These are phyloP conservation scores for Tolmerus cingulatus DNA, from an alignment of 2,888 invertebrate genomes.

Conservation along the genomic window DNA sequence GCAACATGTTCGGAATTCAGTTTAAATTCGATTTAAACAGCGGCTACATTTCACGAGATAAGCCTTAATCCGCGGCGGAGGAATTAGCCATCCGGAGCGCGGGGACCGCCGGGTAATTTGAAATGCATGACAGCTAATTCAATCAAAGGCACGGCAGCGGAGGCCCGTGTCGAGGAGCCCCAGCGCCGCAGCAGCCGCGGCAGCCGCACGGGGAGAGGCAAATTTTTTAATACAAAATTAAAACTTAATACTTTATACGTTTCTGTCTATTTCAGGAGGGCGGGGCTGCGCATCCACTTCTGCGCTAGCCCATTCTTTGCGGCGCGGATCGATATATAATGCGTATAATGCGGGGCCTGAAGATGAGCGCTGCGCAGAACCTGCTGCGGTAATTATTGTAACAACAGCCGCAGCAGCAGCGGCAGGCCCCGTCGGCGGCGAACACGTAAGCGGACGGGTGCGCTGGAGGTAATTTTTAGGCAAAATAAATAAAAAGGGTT, in stretches of 20 bases:
- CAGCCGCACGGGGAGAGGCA: not conserved
- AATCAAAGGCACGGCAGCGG: constrained; percentile 1
- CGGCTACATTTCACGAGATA: constrained; percentile 5
- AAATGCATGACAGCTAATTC: constrained; percentile 39
- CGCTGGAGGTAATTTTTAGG: constrained; percentile 34
- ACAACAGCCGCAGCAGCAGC: not conserved
- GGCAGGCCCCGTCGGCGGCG: not conserved
- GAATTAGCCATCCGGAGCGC: constrained; percentile 1
- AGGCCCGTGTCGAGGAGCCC: not conserved
- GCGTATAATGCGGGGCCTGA: not conserved
- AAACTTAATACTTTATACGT: constrained; percentile 25
- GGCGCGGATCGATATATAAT: constrained; percentile 9
- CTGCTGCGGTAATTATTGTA: constrained; percentile 40
- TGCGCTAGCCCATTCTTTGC: not conserved
- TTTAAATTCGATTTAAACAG: constrained; percentile 16
- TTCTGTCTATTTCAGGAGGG: constrained; percentile 37
- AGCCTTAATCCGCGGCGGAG: constrained; percentile 7
- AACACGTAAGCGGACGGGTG: constrained; percentile 18
- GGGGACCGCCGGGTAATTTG: not conserved
- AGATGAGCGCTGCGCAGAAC: constrained; percentile 6
- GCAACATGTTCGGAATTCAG: constrained; percentile 3
- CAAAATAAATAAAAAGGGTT: constrained; percentile 13
- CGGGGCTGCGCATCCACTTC: constrained; percentile 16
- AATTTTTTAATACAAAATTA: constrained; percentile 31
- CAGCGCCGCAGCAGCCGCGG: not conserved